A percentile compares a stretch with the other conserved stretches of the same genome.
phyloP scores from a whole-genome alignment of 2,113 vertebrate species.

The Tachycineta bicolor region DNA sequence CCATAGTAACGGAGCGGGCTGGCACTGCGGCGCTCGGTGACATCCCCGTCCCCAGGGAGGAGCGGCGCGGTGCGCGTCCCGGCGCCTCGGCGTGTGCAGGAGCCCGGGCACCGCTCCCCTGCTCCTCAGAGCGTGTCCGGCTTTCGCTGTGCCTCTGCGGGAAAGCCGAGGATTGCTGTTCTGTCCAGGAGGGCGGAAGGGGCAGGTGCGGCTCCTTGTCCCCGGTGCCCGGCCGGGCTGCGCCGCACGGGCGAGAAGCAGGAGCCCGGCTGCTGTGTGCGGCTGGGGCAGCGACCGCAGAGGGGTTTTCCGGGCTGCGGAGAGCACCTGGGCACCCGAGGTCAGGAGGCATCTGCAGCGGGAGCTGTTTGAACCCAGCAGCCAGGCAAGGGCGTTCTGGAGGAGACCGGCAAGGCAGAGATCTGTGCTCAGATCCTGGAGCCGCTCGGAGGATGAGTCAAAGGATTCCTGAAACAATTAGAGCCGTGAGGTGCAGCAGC shows the following conservation, averaged over 20 bases:
- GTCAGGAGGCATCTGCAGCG: neutral
- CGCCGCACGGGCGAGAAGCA: slow-evolving; percentile 3
- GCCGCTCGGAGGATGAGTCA: neutral
- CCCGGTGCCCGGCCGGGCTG: neutral
- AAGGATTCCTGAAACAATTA: neutral
- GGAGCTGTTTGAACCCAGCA: neutral
- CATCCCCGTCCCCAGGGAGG: neutral
- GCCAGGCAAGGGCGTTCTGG: neutral
- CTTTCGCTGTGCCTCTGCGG: neutral
- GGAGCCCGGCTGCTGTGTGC: neutral
- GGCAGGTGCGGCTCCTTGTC: neutral
- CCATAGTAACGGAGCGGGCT: slow-evolving; percentile 17
- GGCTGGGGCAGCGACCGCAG: neutral
- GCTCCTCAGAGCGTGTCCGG: rapidly evolving
- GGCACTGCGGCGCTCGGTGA: neutral
- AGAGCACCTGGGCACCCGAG: neutral
- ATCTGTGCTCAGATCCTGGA: neutral
- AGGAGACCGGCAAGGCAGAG: neutral
- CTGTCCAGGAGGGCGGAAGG: rapidly evolving
- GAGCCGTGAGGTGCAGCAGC: neutral
- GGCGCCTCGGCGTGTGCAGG: rapidly evolving
- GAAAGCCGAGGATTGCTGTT: neutral
- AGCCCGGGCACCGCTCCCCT: neutral
- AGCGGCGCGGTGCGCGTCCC: rapidly evolving
- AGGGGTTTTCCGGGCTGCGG: slow-evolving; percentile 58